Conservation (phyloP, 2,113 vertebrate genomes). For the Dasyurus viverrinus region DNA sequence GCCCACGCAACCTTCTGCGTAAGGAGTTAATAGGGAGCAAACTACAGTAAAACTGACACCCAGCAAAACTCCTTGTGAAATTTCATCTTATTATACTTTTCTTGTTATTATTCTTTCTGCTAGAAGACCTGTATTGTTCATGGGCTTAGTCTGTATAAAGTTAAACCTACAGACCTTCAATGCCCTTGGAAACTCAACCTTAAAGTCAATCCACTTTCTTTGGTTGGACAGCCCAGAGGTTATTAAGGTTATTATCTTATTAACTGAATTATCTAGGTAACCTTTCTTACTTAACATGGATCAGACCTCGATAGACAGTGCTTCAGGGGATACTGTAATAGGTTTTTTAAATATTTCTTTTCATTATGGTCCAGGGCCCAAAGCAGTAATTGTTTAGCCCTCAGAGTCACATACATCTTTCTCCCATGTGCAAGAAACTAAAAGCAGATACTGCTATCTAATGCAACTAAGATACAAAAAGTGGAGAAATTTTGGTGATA, state of each 20-base stretch:
- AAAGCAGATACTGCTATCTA: neutral
- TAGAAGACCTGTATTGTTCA: neutral
- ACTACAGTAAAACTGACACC: neutral
- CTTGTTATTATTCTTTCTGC: neutral
- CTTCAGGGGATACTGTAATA: constrained; percentile 12
- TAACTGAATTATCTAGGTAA: constrained; percentile 31
- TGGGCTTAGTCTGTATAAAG: constrained; percentile 8
- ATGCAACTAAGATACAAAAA: neutral
- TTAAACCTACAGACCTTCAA: neutral
- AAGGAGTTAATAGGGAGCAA: neutral
- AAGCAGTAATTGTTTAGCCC: constrained; percentile 52
- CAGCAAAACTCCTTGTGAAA: neutral
- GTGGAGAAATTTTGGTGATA: neutral
- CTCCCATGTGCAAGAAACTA: neutral
- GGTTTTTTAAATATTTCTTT: constrained; percentile 54
- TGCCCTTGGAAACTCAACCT: constrained; percentile 23
- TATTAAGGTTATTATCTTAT: constrained; percentile 11
- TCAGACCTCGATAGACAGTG: constrained; percentile 17
- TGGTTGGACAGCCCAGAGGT: constrained; percentile 43
- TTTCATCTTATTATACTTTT: neutral
- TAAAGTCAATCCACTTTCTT: constrained; percentile 22
- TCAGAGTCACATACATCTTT: constrained; percentile 48
- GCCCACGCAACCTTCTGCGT: neutral
- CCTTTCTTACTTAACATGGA: constrained; percentile 25
- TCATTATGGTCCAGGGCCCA: constrained; percentile 36